A percentile compares a stretch with the other conserved stretches of the same genome.
Conservation (phyloP, 2,888 invertebrate genomes). For the Taphrorychus bicolor region DNA sequence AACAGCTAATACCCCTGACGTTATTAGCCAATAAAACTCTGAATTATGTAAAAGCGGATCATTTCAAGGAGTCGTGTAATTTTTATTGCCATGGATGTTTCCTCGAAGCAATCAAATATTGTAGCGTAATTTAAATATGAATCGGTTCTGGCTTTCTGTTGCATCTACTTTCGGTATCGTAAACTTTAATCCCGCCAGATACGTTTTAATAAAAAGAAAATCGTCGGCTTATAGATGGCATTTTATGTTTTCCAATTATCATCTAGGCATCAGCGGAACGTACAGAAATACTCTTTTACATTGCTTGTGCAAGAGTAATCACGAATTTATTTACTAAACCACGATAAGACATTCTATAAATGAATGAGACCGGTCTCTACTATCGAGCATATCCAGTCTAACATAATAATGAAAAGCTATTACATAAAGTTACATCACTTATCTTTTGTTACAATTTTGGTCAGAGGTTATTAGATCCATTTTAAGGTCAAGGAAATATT, state of each 20-base stretch:
- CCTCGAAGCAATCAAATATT: slow-evolving; percentile 39
- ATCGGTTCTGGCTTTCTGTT: slow-evolving; percentile 19
- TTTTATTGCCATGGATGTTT: slow-evolving; percentile 34
- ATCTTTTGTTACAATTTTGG: slow-evolving; percentile 22
- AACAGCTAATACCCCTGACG: slow-evolving; percentile 29
- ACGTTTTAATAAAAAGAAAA: slow-evolving; percentile 14
- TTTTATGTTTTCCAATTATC: slow-evolving; percentile 21
- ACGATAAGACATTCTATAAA: neutral
- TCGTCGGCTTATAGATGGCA: neutral
- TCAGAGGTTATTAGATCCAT: slow-evolving; percentile 24
- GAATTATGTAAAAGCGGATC: slow-evolving; percentile 35
- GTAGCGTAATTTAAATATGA: slow-evolving; percentile 40
- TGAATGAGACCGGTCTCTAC: neutral
- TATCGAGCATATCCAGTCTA: slow-evolving; percentile 6
- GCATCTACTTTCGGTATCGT: slow-evolving; percentile 27
- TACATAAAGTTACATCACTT: slow-evolving; percentile 27
- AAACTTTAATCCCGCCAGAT: slow-evolving; percentile 24
- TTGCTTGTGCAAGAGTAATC: neutral
- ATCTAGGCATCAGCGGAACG: slow-evolving; percentile 6
- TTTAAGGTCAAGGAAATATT: slow-evolving; percentile 29
- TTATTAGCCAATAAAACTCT: slow-evolving; percentile 36
- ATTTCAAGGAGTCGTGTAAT: slow-evolving; percentile 35
- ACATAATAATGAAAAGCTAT: too few species aligned
- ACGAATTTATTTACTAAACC: neutral
- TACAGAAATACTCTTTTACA: neutral